phyloP scores from a whole-genome alignment of 2,797 vertebrate genomes.

The Arrhamphus sclerolepis region DNA sequence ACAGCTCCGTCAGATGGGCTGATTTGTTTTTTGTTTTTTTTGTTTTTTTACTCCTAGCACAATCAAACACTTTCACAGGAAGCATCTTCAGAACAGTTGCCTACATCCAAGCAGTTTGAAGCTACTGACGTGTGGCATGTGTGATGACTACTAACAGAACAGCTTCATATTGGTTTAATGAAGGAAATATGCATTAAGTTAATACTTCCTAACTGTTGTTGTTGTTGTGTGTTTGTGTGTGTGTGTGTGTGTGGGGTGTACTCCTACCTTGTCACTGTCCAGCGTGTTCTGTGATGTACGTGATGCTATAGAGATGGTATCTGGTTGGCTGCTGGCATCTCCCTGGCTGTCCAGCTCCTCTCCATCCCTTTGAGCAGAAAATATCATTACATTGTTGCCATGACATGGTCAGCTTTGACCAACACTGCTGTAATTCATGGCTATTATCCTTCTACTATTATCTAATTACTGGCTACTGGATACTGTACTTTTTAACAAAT shows the following conservation, averaged over 20 bases:
- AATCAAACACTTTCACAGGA: conserved; percentile 48
- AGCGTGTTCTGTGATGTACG: conserved; percentile 98
- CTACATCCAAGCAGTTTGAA: conserved; percentile 22
- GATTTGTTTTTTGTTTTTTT: conserved; percentile 21
- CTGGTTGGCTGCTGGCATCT: conserved; percentile 97
- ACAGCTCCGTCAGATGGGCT: conserved; percentile 49
- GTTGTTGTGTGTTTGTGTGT: background rate
- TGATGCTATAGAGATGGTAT: conserved; percentile 97
- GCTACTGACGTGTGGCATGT: background rate
- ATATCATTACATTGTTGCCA: conserved; percentile 1
- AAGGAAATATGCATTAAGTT: too few species aligned
- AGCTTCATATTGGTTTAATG: background rate
- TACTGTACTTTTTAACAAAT: too few species aligned
- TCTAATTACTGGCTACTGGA: too few species aligned
- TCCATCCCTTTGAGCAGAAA: conserved; percentile 84
- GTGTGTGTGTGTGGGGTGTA: conserved; percentile 6
- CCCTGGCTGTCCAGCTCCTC: conserved; percentile 98
- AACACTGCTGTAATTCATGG: too few species aligned
- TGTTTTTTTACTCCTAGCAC: conserved; percentile 44
- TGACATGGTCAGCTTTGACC: background rate
- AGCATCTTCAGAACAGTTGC: conserved; percentile 27
- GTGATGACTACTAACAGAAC: conserved; percentile 9
- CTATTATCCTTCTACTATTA: too few species aligned
- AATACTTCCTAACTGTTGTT: too few species aligned
- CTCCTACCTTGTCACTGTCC: conserved; percentile 96